Evolutionary conservation across 2,888 invertebrate species (phyloP).

Genomic region (Leptinotarsa juncta): DNA sequence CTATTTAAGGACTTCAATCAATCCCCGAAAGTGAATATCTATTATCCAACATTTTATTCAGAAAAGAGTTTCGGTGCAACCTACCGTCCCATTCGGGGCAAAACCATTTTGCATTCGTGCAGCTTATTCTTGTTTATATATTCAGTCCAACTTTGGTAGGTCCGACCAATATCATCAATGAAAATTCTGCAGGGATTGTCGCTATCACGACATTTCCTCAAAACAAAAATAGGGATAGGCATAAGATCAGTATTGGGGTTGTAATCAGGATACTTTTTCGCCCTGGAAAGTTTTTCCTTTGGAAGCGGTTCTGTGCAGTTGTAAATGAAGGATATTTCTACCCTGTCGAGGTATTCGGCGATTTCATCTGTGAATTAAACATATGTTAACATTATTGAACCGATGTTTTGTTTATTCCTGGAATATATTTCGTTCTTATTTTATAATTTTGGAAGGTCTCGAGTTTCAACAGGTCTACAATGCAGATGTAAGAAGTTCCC

Average conservation of each 20-base stretch:
- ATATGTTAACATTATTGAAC: background rate
- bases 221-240: constrained; percentile 59
- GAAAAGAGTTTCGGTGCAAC: background rate
- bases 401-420: too few species aligned
- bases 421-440: too few species aligned
- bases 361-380: constrained; percentile 48
- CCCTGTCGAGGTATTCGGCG: constrained; percentile 52
- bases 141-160: constrained; percentile 69
- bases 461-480: too few species aligned
- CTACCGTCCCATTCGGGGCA: constrained; percentile 68
- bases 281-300: constrained; percentile 52
- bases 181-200: constrained; percentile 58
- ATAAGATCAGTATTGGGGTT: constrained; percentile 57
- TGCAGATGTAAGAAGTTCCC: too few species aligned
- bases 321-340: constrained; percentile 55
- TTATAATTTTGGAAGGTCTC: too few species aligned
- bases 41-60: too few species aligned
- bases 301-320: constrained; percentile 58
- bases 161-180: constrained; percentile 62
- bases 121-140: constrained; percentile 69
- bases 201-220: constrained; percentile 59
- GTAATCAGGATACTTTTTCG: constrained; percentile 54
- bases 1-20: too few species aligned
- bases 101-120: constrained; percentile 69
- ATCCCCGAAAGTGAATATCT: too few species aligned